phyloP scores from a whole-genome alignment of 2,888 invertebrate species.

The Campaea margaritaria region DNA sequence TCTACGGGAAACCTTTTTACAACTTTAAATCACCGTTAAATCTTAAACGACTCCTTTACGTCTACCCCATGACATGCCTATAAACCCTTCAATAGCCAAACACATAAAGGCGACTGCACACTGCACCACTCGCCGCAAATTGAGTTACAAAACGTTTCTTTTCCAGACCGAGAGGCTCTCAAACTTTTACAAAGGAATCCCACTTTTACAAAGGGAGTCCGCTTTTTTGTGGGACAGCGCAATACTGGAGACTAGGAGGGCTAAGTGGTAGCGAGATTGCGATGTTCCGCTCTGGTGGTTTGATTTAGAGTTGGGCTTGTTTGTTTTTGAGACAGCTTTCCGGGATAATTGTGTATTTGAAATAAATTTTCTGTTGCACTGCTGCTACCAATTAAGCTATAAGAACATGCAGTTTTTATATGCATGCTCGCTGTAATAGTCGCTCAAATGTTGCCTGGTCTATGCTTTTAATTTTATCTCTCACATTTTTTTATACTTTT shows the following conservation, averaged over 20 bases:
- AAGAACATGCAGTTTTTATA: too few species aligned
- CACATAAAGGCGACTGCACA: slow-evolving; percentile 44
- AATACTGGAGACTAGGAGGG: slow-evolving; percentile 46
- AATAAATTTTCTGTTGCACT: not conserved
- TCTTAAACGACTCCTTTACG: slow-evolving; percentile 4
- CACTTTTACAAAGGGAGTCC: slow-evolving; percentile 61
- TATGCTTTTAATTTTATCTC: too few species aligned
- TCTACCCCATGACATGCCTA: slow-evolving; percentile 10
- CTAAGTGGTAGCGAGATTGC: slow-evolving; percentile 39
- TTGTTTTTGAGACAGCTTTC: slow-evolving; percentile 33
- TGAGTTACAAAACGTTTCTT: slow-evolving; percentile 82
- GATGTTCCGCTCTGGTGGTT: slow-evolving; percentile 38
- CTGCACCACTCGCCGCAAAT: slow-evolving; percentile 74
- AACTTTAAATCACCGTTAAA: not conserved
- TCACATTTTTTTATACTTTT: too few species aligned
- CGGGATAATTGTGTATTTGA: slow-evolving; percentile 5
- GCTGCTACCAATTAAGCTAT: not conserved
- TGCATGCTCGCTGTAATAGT: too few species aligned
- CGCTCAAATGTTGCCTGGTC: too few species aligned
- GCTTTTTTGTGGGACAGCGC: slow-evolving; percentile 53
- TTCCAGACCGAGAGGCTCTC: slow-evolving; percentile 65
- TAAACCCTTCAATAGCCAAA: slow-evolving; percentile 21
- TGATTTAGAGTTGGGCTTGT: slow-evolving; percentile 32
- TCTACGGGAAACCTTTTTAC: not conserved
- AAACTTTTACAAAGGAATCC: slow-evolving; percentile 66